Evolutionary conservation across 2,888 invertebrate species (phyloP).

Genomic region (Phorcus lineatus): DNA sequence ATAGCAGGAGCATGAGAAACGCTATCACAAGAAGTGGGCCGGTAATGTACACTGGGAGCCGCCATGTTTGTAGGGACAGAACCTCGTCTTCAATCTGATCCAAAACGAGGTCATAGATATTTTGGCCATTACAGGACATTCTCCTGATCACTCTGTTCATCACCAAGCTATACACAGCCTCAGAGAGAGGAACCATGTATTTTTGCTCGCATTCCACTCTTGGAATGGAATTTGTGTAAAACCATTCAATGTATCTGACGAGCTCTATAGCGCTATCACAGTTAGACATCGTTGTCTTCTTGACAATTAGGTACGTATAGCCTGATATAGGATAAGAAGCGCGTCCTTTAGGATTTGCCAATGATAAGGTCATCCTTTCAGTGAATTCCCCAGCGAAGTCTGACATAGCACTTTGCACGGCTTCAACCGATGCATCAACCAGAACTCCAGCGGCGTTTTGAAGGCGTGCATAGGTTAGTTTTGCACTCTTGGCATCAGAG

Average conservation of each 20-base stretch:
- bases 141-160: slow-evolving; percentile 26
- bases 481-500: slow-evolving; percentile 48
- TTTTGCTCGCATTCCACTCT: slow-evolving; percentile 38
- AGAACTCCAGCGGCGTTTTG: slow-evolving; percentile 50
- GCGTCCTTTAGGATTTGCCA: slow-evolving; percentile 14
- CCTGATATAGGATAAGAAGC: slow-evolving; percentile 59
- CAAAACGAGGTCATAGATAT: slow-evolving; percentile 31
- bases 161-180: slow-evolving; percentile 31
- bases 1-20: slow-evolving; percentile 23
- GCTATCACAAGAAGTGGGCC: slow-evolving; percentile 9
- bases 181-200: slow-evolving; percentile 57
- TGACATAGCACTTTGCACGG: slow-evolving; percentile 58
- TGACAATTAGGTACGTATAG: slow-evolving; percentile 66
- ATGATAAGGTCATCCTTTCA: slow-evolving; percentile 33
- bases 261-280: slow-evolving; percentile 64
- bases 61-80: slow-evolving; percentile 26
- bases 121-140: slow-evolving; percentile 26
- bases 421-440: slow-evolving; percentile 10
- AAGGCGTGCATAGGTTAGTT: slow-evolving; percentile 50
- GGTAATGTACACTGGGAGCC: slow-evolving; percentile 35
- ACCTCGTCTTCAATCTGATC: slow-evolving; percentile 30
- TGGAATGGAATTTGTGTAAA: slow-evolving; percentile 43
- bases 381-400: slow-evolving; percentile 36
- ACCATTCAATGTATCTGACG: slow-evolving; percentile 65
- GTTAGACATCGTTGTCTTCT: slow-evolving; percentile 40